These are phyloP conservation scores for Andrena haemorrhoa DNA, from an alignment of 2,888 invertebrate genomes.

Conservation along the genomic window DNA sequence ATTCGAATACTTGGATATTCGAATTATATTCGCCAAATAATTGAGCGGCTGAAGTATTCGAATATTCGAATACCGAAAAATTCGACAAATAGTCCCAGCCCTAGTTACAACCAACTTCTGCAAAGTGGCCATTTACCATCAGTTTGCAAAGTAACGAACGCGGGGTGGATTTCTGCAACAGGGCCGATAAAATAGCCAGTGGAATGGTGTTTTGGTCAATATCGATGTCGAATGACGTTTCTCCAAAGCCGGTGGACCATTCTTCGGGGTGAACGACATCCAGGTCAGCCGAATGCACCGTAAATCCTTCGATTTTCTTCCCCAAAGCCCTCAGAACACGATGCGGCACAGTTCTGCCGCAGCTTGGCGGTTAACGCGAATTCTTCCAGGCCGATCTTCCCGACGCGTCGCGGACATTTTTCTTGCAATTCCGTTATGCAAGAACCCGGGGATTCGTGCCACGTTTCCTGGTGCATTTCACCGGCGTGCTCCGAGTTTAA, in stretches of 20 bases:
- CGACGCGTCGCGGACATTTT: constrained; percentile 45
- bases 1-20: too few species aligned
- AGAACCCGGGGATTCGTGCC: constrained; percentile 33
- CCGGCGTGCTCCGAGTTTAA: constrained; percentile 42
- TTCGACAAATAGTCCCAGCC: too few species aligned
- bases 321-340: constrained; percentile 31
- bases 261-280: constrained; percentile 46
- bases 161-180: too few species aligned
- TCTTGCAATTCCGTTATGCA: constrained; percentile 47
- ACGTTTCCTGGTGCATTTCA: constrained; percentile 41
- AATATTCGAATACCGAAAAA: too few species aligned
- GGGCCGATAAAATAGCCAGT: not conserved
- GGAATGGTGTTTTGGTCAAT: not conserved
- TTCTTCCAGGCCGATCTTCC: constrained; percentile 15
- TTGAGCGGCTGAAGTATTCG: too few species aligned
- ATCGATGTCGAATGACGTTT: not conserved
- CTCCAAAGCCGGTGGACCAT: not conserved
- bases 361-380: constrained; percentile 35
- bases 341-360: constrained; percentile 40
- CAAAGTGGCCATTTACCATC: too few species aligned
- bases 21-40: too few species aligned
- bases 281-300: constrained; percentile 37
- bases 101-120: too few species aligned
- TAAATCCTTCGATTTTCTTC: constrained; percentile 59
- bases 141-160: too few species aligned